Evolutionary conservation across 2,888 invertebrate genomes (phyloP).

Genomic region (Sarcophaga subvicina): DNA sequence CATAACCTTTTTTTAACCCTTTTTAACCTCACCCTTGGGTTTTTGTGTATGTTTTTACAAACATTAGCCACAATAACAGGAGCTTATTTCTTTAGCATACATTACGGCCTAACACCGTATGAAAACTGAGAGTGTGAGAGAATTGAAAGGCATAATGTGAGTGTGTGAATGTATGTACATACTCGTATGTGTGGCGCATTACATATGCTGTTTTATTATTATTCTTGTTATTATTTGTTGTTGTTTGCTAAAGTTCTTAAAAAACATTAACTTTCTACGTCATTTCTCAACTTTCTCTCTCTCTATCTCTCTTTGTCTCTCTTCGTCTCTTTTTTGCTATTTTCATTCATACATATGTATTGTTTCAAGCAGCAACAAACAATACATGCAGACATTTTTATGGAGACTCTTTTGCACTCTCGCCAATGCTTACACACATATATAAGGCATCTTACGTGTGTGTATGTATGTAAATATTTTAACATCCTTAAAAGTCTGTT

Average conservation of each 20-base stretch:
- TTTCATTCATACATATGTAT: background rate
- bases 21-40: background rate
- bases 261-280: conserved; percentile 61
- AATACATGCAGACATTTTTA: background rate
- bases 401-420: background rate
- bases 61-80: background rate
- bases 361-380: conserved; percentile 30
- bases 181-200: conserved; percentile 2
- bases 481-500: too few species aligned
- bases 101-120: background rate
- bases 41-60: background rate
- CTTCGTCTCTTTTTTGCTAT: background rate
- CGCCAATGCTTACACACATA: background rate
- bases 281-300: conserved; percentile 42
- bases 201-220: conserved; percentile 48
- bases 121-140: background rate
- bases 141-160: background rate
- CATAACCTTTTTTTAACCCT: background rate
- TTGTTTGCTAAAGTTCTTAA: conserved; percentile 63
- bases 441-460: too few species aligned
- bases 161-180: background rate
- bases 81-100: background rate
- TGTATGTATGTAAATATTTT: too few species aligned
- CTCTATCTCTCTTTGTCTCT: conserved; percentile 18
- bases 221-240: conserved; percentile 34